Evolutionary conservation across 2,113 vertebrate species (phyloP).

Genomic region (Megaptera novaeangliae): DNA sequence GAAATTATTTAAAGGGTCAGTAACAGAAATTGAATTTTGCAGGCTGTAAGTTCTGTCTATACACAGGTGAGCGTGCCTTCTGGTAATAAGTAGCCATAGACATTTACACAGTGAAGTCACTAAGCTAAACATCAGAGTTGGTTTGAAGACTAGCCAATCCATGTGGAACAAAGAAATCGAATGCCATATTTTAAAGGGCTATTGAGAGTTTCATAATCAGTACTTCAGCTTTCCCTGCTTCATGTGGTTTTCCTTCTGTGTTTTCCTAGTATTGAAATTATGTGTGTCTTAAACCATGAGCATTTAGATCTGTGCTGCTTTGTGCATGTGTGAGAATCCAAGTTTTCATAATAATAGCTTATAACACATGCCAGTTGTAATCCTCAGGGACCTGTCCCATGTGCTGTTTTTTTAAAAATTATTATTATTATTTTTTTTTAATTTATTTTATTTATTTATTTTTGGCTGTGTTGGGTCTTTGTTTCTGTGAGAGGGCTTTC

Average conservation of each 20-base stretch:
- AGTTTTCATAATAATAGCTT: not conserved
- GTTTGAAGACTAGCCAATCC: constrained; percentile 65
- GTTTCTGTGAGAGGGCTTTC: no score
- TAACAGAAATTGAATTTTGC: not conserved
- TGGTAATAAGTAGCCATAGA: constrained; percentile 59
- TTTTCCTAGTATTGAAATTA: constrained; percentile 22
- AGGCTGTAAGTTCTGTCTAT: not conserved
- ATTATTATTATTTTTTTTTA: no score
- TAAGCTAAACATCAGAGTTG: constrained; percentile 67
- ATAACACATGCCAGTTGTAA: not conserved
- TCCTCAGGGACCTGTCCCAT: not conserved
- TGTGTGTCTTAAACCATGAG: constrained; percentile 4
- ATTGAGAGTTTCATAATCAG: constrained; percentile 69
- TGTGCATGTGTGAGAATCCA: not conserved
- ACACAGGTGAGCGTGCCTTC: not conserved
- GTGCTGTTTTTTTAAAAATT: not conserved
- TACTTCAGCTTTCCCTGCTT: constrained; percentile 66
- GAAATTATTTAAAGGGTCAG: constrained; percentile 43
- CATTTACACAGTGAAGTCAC: constrained; percentile 73
- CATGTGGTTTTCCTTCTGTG: constrained; percentile 59
- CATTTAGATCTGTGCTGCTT: not conserved
- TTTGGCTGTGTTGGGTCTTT: no score
- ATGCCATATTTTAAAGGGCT: constrained; percentile 68
- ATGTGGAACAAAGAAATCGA: constrained; percentile 37
- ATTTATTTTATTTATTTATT: no score